Base-by-base conservation (phyloP, 1,140 invertebrate genomes). In the Agraylea sexmaculata region DNA sequence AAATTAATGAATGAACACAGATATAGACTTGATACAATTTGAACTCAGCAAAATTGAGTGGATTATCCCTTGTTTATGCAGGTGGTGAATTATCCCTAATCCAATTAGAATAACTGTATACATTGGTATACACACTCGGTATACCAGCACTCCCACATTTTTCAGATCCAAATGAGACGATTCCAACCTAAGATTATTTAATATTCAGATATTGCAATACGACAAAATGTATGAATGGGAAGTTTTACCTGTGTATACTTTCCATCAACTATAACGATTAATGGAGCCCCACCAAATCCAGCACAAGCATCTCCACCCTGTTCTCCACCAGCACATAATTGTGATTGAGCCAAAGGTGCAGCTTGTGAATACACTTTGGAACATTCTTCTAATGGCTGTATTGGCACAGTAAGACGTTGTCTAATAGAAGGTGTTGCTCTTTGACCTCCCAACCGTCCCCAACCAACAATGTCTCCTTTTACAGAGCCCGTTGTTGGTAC, bases 81-180 rank as follows among this genome's bases (percentile, higher is more conserved):
- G 63, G 55, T 3, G 75, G 77, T 25, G 71, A 73, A 52, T 79
- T 80, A 42, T 77, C 73, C 15, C 71, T 64, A 39, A 81, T 80
- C 77, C 77, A 81, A 15, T 68, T 64, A 25, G 70, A 56, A 43
- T 80, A 80, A 47, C 77, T 72, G 13, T 71, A 73, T n/a, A 80
- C 63, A 35, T 74, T 75, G 0, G 75, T 77, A 50, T 80, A 80
- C 1, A 80, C 77, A 47, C 76, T 79, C 13, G 77, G 77, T 0
- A 79, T 66, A 0, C 75, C 76, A 21, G 69, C 59, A 6, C 68
- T 71, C 16, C 78, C 78, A 51, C 78, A 81, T 53, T 77, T 77
- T 47, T 79, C 75, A 1, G 77, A 78, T 2, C 78, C 77, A 50
- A 80, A 81, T 0, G 77, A 80, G 37, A 79, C 68, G 20, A 80